A percentile compares a stretch with the other conserved stretches of the same genome.
These are phyloP conservation scores for Pachypsylla venusta DNA, from an alignment of 1,140 invertebrate species.

Conservation along the genomic window DNA sequence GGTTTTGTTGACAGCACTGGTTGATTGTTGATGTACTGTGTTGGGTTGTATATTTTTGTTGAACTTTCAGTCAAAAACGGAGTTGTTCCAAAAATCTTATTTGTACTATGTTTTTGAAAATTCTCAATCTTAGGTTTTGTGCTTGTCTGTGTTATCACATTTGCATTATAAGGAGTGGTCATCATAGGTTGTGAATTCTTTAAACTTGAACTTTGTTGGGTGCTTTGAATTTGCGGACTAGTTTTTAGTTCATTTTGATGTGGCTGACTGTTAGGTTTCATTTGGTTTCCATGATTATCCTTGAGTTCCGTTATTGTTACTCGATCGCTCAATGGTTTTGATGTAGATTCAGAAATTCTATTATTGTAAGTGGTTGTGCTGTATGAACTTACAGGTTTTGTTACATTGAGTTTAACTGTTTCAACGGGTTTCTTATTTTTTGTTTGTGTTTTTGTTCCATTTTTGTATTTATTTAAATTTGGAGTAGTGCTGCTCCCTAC, in stretches of 20 bases:
- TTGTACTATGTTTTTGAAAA: neutral
- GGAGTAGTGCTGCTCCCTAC: neutral
- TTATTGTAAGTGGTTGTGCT: neutral
- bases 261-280: neutral
- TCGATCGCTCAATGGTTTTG: too few relatives aligned
- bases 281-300: neutral
- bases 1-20: neutral
- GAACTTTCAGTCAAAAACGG: neutral
- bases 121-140: neutral
- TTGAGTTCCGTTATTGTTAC: neutral
- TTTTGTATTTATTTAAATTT: neutral
- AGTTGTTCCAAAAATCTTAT: neutral
- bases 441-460: neutral
- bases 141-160: neutral
- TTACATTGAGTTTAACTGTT: neutral
- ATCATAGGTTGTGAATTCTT: neutral
- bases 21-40: neutral
- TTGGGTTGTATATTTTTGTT: slow-evolving; percentile 4
- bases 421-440: slow-evolving; percentile 2
- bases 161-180: neutral
- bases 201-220: neutral
- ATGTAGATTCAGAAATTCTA: too few relatives aligned
- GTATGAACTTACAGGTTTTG: neutral
- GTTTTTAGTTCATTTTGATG: neutral
- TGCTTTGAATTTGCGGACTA: neutral